Base-by-base conservation (phyloP, 2,888 invertebrate genomes). In the Leuctra nigra region DNA sequence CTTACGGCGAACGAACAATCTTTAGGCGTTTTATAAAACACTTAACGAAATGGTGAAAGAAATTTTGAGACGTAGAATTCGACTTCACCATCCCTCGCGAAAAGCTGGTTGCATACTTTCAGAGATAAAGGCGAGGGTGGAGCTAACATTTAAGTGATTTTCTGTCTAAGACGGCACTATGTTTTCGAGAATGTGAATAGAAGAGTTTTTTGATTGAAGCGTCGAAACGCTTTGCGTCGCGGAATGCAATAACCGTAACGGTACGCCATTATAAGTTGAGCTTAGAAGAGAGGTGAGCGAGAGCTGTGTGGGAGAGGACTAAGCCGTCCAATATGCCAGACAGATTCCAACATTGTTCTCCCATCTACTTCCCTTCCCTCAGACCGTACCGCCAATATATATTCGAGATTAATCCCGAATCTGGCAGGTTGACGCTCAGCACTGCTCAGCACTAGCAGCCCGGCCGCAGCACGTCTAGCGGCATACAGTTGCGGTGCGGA, bases 111-210 rank as follows among this genome's bases (percentile, higher is more conserved):
- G n/a, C n/a, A n/a, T n/a, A n/a, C n/a, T n/a, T n/a, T n/a, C n/a
- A n/a, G n/a, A n/a, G n/a, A n/a, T n/a, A n/a, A n/a, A n/a, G n/a
- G n/a, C n/a, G n/a, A n/a, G n/a, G n/a, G n/a, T n/a, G n/a, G n/a
- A n/a, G n/a, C 20, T 39, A 39, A 39, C 39, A 39, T 20, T 18
- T 39, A 39, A 39, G 39, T 39, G 39, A 39, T 39, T 39, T 39
- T 20, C 20, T 20, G 16, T 13, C 18, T 20, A 20, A 9, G 14
- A 36, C n/a, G 39, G 4, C 6, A 20, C 18, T 18, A 39, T 39
- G 39, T 16, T 9, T 39, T 16, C 39, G 18, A 39, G 39, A 39
- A 39, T 16, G 39, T 20, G 39, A 9, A 39, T 16, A 9, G 39
- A 16, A 39, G 18, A 39, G 7, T 39, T n/a, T 39, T 39, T 39